phyloP scores from a whole-genome alignment of 2,797 vertebrate species.

The Anabacerthia variegaticeps region DNA sequence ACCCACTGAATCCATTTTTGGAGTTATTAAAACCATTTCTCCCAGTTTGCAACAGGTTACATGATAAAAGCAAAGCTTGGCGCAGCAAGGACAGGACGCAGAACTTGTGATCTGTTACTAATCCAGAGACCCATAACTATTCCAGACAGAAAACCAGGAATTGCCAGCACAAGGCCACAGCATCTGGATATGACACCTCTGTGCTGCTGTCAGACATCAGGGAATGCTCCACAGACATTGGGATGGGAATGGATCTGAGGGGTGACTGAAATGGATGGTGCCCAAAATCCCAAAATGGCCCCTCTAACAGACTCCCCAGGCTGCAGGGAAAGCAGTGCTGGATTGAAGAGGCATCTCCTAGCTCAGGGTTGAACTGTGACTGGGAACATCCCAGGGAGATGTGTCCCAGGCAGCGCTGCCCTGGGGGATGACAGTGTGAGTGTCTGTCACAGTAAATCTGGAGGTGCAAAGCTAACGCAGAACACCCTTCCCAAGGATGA shows the following conservation, averaged over 20 bases:
- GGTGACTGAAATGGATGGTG: not conserved
- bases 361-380: not conserved
- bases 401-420: rapidly evolving
- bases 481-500: not conserved
- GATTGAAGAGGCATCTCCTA: not conserved
- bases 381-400: not conserved
- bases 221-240: not conserved
- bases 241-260: not conserved
- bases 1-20: not conserved
- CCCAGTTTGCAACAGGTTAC: not conserved
- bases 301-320: not conserved
- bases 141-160: not conserved
- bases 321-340: not conserved
- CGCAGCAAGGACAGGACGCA: not conserved
- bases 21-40: not conserved
- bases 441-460: not conserved
- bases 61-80: not conserved
- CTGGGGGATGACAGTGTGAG: not conserved
- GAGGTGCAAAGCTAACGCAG: not conserved
- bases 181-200: not conserved
- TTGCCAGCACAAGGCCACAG: not conserved
- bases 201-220: not conserved
- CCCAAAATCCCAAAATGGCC: not conserved
- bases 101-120: not conserved
- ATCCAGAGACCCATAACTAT: not conserved